phyloP scores from a whole-genome alignment of 2,888 invertebrate genomes.

The Cantharis rustica region DNA sequence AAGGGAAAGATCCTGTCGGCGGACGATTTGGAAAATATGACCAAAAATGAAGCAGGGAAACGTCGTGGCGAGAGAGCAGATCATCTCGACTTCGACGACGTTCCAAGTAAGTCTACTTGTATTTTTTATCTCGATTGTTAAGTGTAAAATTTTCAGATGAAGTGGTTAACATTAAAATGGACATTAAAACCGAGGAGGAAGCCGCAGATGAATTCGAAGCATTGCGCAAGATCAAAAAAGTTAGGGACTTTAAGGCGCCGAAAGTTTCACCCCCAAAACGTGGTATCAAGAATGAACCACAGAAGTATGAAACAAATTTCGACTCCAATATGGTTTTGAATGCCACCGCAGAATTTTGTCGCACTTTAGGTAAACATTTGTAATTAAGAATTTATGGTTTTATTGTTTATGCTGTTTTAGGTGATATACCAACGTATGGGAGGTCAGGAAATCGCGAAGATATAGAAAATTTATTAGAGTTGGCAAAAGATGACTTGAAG shows the following conservation, averaged over 20 bases:
- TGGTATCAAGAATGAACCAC: not conserved
- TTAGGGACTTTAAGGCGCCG: not conserved
- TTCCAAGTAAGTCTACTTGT: constrained; percentile 57
- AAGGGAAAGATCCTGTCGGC: constrained; percentile 68
- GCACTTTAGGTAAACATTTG: constrained; percentile 66
- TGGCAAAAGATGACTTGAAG: constrained; percentile 34
- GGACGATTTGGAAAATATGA: constrained; percentile 64
- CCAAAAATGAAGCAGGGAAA: constrained; percentile 44
- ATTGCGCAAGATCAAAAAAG: not conserved
- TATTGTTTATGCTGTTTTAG: constrained; percentile 26
- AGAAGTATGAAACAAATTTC: not conserved
- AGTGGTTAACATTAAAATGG: not conserved
- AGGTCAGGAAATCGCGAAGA: constrained; percentile 88
- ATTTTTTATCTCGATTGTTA: not conserved
- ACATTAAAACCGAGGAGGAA: not conserved
- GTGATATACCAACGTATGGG: constrained; percentile 94
- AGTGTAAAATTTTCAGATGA: not conserved
- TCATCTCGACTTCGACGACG: constrained; percentile 65
- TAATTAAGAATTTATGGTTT: not conserved
- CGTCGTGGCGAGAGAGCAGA: constrained; percentile 42
- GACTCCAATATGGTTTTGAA: constrained; percentile 75
- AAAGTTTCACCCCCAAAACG: not conserved
- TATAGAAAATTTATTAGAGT: constrained; percentile 65
- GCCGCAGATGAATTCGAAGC: not conserved
- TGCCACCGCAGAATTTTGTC: constrained; percentile 95